Evolutionary conservation across 2,113 vertebrate genomes (phyloP).

Genomic region (Proterorhinus semilunaris): DNA sequence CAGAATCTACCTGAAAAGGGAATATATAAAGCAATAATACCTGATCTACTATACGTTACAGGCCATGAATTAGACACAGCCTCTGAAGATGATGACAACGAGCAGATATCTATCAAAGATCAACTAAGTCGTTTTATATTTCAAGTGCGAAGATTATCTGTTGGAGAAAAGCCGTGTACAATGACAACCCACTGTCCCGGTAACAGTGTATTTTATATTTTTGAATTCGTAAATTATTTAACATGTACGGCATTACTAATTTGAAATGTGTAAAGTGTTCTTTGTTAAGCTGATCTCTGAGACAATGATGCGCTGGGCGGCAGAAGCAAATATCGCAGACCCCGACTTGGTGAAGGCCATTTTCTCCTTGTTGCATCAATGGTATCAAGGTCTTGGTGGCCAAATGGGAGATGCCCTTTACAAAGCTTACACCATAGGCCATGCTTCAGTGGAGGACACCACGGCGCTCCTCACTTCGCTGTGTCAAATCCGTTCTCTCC

Average conservation of each 20-base stretch:
- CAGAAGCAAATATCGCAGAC: conserved; percentile 87
- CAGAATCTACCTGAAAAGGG: conserved; percentile 8
- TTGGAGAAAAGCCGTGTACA: conserved; percentile 72
- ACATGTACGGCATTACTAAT: not conserved
- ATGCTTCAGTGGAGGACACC: conserved; percentile 88
- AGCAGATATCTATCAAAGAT: conserved; percentile 80
- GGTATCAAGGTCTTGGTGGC: conserved; percentile 88
- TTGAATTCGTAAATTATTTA: not conserved
- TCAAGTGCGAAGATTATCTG: conserved; percentile 81
- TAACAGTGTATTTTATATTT: conserved; percentile 66
- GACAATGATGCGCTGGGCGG: conserved; percentile 90
- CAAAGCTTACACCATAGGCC: conserved; percentile 90
- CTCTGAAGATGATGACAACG: conserved; percentile 74
- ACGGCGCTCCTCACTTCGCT: conserved; percentile 87
- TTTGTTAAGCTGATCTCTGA: conserved; percentile 89
- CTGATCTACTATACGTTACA: conserved; percentile 50
- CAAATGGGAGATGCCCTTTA: conserved; percentile 82
- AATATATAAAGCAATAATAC: conserved; percentile 4
- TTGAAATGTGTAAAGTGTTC: conserved; percentile 72
- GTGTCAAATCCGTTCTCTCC: conserved; percentile 89
- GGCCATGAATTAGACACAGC: conserved; percentile 84
- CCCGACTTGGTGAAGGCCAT: conserved; percentile 85
- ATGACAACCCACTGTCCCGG: conserved; percentile 73
- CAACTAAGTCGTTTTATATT: conserved; percentile 80
- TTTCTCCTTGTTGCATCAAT: conserved; percentile 87